Base-by-base conservation (phyloP, 2,888 invertebrate species). In the Calliopum simillimum region DNA sequence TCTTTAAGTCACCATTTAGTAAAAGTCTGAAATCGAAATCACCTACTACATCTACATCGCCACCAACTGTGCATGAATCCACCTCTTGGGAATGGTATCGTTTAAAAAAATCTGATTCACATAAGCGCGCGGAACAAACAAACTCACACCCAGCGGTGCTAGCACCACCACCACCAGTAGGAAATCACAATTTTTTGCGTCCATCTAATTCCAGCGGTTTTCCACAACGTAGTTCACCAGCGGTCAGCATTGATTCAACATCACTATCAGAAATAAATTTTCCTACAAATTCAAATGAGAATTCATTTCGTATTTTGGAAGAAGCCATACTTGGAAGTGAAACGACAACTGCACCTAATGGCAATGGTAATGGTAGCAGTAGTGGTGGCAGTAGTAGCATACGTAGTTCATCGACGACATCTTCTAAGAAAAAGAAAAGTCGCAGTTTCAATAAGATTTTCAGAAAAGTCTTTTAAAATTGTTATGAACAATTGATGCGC, bases 371-470 rank as follows among this genome's bases (percentile, higher is more conserved):
- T 71, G 74, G 75, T 55, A 70, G 75, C 71, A 76, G 75, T 65
- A 76, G 78, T 64, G 79, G 79, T 68, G 77, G 80, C 61, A 81
- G 80, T 72, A 81, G 82, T 73, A 84, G 82, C 74, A 76, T 76
- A 71, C 76, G 74, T 64, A 76, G 76, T 65, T 63, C 69, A 69
- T 82, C 81, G 67, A 81, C 81, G 43, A 79, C 83, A 68, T 81
- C 82, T 25, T 80, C 79, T 79, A 93, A 91, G 83, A 90, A 89
- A 79, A 93, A 91, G 84, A 88, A 83, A 70, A 80, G 87, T 79
- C 90, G 91, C 81, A 89, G 91, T 80, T 88, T 94, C 76, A 93
- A 91, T 84, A 92, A 91, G 86, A 90, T 94, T 83, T 89, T 94
- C 82, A 93, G 91, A 79, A 94, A 93, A 88, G 91, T 94, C 82